Evolutionary conservation across 2,113 vertebrate genomes (phyloP), one percentile per base, ranked within the genome.

Genomic region (Talpa occidentalis): DNA sequence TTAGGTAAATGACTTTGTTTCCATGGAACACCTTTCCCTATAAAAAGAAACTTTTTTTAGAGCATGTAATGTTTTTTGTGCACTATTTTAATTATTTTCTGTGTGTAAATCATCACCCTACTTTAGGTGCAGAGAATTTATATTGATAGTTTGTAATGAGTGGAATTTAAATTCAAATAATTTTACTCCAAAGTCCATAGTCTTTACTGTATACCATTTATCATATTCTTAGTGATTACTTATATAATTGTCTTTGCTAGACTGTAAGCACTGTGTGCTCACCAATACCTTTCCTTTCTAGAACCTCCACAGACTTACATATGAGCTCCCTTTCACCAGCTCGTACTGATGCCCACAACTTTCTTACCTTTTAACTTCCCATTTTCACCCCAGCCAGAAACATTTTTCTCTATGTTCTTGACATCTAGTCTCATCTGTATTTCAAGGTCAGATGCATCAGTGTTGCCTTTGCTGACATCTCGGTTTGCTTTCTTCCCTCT

Each of bases 401-500:
- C 16, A 30, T 42, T 47, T 67, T 86, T 73, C 37, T 74, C 10
- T 30, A 32, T 86, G 69, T 83, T 89, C 60, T 67, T 84, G 47
- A 72, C 12, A 80, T 76, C 26, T 56, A 74, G 42, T 74, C 28
- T 92, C 24, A 62, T 44, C 11, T 90, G 54, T 49, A 0, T 56
- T 79, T 94, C 24, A 88, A 94, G 66, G 67, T 72, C 62, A 30
- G 10, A 67, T 73, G 32, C 35, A 59, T 91, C 32, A 84, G 26
- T 49, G 32, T 35, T 73, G 52, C 66, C 47, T 32, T 95, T 81
- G 52, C 30, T 56, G 77, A 72, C 21, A 72, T 24, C 26, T 66
- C 70, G 40, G 47, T 81, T 83, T 94, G 16, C 66, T 67, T 17
- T 94, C 11, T 70, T 62, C 16, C n/a, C 92, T 84, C 42, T 83